Conservation (phyloP, 2,113 vertebrate species). For the Eidolon helvum region DNA sequence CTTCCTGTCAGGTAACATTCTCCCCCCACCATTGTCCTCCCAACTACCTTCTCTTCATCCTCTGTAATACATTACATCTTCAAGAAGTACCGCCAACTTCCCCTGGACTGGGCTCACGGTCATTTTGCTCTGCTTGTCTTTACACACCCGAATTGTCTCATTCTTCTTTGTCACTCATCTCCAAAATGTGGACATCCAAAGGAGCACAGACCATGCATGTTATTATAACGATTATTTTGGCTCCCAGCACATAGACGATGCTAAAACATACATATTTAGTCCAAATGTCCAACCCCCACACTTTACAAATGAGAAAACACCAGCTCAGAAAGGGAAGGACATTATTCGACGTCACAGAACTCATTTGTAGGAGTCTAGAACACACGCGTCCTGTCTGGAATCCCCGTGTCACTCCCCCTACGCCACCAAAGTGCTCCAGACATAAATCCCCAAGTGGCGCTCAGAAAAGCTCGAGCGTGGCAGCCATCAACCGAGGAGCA, state of each 20-base stretch:
- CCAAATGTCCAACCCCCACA: not conserved
- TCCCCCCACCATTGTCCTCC: too few relatives aligned
- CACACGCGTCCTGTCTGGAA: fast-evolving
- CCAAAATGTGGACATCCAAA: not conserved
- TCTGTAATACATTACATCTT: not conserved
- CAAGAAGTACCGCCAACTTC: not conserved
- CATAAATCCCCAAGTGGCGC: not conserved
- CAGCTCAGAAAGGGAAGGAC: not conserved
- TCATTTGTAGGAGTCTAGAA: not conserved
- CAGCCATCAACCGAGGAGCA: not conserved
- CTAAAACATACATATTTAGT: not conserved
- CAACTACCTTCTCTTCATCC: not conserved
- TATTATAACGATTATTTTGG: not conserved
- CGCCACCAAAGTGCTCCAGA: not conserved
- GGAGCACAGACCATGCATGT: not conserved
- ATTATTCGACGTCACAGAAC: not conserved
- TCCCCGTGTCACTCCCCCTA: not conserved
- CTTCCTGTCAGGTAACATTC: not conserved
- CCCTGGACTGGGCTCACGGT: too few relatives aligned
- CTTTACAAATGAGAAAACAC: not conserved
- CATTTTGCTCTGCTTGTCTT: not conserved
- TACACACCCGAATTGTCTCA: fast-evolving
- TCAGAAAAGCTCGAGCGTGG: not conserved
- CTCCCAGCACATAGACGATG: not conserved
- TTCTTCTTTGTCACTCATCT: not conserved